phyloP scores from a whole-genome alignment of 2,113 vertebrate species.

The Tor tambroides region DNA sequence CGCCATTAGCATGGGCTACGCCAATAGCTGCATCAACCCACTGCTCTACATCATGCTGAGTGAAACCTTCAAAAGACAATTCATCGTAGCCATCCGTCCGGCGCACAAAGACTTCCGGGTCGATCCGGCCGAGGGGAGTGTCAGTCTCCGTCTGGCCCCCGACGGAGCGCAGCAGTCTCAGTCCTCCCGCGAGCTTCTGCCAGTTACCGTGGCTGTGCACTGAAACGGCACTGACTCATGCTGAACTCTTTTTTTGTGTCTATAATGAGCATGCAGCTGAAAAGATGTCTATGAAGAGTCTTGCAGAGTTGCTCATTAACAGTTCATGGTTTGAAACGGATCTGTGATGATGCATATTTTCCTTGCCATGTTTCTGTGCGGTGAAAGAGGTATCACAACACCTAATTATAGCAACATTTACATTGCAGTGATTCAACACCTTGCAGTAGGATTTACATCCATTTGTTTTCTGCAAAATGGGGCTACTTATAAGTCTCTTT shows the following conservation, averaged over 20 bases:
- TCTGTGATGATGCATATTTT: neutral
- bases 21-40: constrained; percentile 70
- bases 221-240: neutral
- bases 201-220: constrained; percentile 58
- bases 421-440: neutral
- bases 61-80: constrained; percentile 56
- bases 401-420: neutral
- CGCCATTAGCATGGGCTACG: constrained; percentile 67
- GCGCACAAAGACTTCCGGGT: constrained; percentile 59
- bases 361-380: neutral
- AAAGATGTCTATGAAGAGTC: neutral
- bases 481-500: neutral
- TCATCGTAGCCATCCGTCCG: constrained; percentile 62
- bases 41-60: constrained; percentile 70
- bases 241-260: neutral
- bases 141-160: constrained; percentile 47
- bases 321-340: neutral
- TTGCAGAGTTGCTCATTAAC: constrained; percentile 3
- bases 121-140: constrained; percentile 47
- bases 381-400: neutral
- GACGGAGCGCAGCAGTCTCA: constrained; percentile 44
- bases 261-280: neutral
- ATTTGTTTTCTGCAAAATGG: neutral
- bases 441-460: neutral
- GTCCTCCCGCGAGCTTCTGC: constrained; percentile 55